Base-by-base conservation (phyloP, 2,113 vertebrate species). In the Corynorhinus townsendii region DNA sequence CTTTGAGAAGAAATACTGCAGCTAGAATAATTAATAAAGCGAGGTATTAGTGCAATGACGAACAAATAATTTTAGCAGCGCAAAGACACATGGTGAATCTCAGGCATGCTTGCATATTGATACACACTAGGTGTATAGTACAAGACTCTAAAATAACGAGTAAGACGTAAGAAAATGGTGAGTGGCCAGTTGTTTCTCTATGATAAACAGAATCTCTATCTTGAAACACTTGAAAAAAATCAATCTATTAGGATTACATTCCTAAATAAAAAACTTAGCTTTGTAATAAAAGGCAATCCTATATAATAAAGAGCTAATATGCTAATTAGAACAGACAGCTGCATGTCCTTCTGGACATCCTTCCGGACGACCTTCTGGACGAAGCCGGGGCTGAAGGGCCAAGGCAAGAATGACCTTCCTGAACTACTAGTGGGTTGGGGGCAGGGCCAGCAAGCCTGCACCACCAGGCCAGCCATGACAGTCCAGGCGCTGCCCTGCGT, bases 81-180 rank as follows among this genome's bases (percentile, higher is more conserved):
- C 30, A 33, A 52, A 22, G 38, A 76, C 7, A 6, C 17, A 12
- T 11, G 24, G 1, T 2, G 5, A 33, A 59, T 62, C 2, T 33
- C 14, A 20, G 6, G 4, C 2, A 19, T 52, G 14, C 45, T 20
- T 38, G 24, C 19, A 4, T 24, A 16, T 17, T 24, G 40, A 33
- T 35, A 14, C 0, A 11, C 0, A 6, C 20, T 16, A 15, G 3
- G 40, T 7, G 2, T 17, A 2, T 15, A 22, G 11, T 28, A 20
- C 3, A 10, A 17, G 1, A 49, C 7, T 43, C 19, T 71, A 9
- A 59, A 38, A 28, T 5, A 81, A 85, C 16, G 5, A 19, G 56
- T 2, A 1, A 4, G 22, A 17, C 28, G 16, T 38, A 52, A 45
- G 30, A 89, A 81, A 64, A n/a, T 5, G 2, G 3, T 45, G 6